Evolutionary conservation across 1,140 invertebrate genomes (phyloP).

Genomic region (Chrysomallon squamiferum): DNA sequence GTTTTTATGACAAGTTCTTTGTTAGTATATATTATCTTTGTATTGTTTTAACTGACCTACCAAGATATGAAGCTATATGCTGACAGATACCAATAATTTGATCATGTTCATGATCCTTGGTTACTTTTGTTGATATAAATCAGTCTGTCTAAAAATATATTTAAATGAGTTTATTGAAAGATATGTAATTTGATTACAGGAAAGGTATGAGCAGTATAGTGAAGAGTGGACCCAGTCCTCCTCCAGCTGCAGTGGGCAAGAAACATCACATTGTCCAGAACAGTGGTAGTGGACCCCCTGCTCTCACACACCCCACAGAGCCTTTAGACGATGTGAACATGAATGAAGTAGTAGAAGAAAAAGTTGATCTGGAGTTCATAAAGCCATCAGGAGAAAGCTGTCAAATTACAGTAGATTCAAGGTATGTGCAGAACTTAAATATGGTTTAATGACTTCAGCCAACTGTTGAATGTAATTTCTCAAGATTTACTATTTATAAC

Average conservation of each 20-base stretch:
- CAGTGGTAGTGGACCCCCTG: constrained; percentile 38
- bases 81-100: too few relatives aligned
- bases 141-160: too few relatives aligned
- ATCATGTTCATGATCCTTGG: too few relatives aligned
- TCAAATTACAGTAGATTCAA: constrained; percentile 74
- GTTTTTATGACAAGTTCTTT: too few relatives aligned
- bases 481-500: too few relatives aligned
- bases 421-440: constrained; percentile 71
- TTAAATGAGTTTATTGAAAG: too few relatives aligned
- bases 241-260: constrained; percentile 7
- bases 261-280: constrained; percentile 11
- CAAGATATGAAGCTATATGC: too few relatives aligned
- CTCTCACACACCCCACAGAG: constrained; percentile 35
- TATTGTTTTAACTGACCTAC: too few relatives aligned
- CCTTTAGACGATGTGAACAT: constrained; percentile 58
- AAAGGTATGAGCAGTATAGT: constrained; percentile 14
- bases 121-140: too few relatives aligned
- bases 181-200: constrained; percentile 8
- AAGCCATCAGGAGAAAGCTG: constrained; percentile 72
- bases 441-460: too few relatives aligned
- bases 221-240: constrained; percentile 1
- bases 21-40: too few relatives aligned
- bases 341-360: constrained; percentile 76
- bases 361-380: constrained; percentile 76
- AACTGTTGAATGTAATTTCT: too few relatives aligned